Base-by-base conservation (phyloP, 2,113 vertebrate species). In the Tor tambroides region DNA sequence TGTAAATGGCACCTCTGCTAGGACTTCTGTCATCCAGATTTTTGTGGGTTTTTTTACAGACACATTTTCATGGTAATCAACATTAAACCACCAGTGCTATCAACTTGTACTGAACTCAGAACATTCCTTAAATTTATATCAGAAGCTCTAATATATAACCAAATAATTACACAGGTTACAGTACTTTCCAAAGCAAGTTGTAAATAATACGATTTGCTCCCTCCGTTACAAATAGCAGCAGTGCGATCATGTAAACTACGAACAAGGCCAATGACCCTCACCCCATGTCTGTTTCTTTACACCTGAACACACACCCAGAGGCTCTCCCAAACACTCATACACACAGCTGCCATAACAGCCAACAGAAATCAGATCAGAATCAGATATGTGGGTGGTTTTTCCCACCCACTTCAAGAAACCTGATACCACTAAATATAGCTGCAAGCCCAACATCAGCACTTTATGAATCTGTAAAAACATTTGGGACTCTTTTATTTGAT, bases 171-270 rank as follows among this genome's bases (percentile, higher is more conserved):
- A 51, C 28, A 71, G 28, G 30, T 35, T 83, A 83, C 80, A 83
- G 63, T 54, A 71, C 43, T 51, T 21, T 54, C 3, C 65, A 54
- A 71, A 4, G 43, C 28, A 83, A 83, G 56, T 19, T 82, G 59
- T 28, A 65, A 46, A 82, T 82, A 79, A 89, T 79, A 41, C 85
- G 35, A 90, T 83, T 69, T 85, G 81, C 71, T 88, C 61, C 69
- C 84, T 86, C 80, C 49, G 67, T 51, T 56, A 74, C 46, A 30
- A 74, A 84, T 59, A 91, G 84, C 85, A 88, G 87, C 86, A 87
- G 69, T 74, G 81, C 26, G 35, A 76, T 83, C 69, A 76, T 74
- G 86, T 83, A 76, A 83, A 83, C 79, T 83, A 82, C 19, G 26
- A 46, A 63, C 78, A 76, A 65, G 82, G 14, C 78, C 65, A 35